Evolutionary conservation across 2,797 vertebrate species (phyloP).

Genomic region (Halcyon leucocephala): DNA sequence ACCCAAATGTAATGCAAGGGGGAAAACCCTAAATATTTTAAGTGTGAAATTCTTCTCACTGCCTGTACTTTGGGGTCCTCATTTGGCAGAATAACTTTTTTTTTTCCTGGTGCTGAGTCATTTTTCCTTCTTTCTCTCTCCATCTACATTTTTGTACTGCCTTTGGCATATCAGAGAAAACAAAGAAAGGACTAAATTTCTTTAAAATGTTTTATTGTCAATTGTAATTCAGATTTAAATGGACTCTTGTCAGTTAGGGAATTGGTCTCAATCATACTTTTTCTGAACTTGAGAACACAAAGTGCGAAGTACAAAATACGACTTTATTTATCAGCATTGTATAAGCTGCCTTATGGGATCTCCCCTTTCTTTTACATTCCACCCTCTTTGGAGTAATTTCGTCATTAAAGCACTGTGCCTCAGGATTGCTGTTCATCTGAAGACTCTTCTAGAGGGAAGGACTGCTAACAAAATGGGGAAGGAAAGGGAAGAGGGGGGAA

Average conservation of each 20-base stretch:
- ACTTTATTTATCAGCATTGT: neutral
- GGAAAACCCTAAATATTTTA: neutral
- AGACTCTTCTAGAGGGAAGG: neutral
- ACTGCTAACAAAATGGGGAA: neutral
- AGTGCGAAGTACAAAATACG: constrained; percentile 42
- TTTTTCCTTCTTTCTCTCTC: constrained; percentile 46
- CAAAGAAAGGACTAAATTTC: constrained; percentile 70
- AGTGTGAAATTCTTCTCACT: neutral
- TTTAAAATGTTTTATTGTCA: constrained; percentile 65
- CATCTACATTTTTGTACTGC: constrained; percentile 63
- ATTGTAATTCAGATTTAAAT: constrained; percentile 77
- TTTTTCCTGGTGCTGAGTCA: neutral
- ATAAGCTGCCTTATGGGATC: neutral
- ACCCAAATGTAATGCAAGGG: neutral
- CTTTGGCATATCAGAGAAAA: constrained; percentile 74
- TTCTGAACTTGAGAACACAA: constrained; percentile 39
- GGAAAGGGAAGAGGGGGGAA: neutral
- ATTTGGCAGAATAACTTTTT: neutral
- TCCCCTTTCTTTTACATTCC: constrained; percentile 2
- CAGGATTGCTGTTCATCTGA: neutral
- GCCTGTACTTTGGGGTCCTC: neutral
- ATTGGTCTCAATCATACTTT: constrained; percentile 68
- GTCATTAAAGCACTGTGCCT: neutral
- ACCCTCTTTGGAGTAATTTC: neutral
- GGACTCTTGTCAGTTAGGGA: constrained; percentile 68